These are phyloP conservation scores for Antidorcas marsupialis DNA, from an alignment of 2,113 vertebrate species.

Conservation along the genomic window DNA sequence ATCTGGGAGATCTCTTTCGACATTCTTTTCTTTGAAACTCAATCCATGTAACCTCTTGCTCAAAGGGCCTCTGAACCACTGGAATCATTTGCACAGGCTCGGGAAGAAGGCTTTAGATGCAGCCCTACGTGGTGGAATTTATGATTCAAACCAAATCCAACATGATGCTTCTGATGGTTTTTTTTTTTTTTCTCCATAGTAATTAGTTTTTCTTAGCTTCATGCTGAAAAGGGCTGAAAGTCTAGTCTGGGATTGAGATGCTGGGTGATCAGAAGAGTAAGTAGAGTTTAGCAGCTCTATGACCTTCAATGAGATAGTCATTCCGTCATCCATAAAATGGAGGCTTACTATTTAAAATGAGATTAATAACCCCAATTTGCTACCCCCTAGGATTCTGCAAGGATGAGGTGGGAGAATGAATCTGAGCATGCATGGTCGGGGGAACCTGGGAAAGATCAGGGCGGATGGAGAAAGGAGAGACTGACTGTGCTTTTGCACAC, in stretches of 20 bases:
- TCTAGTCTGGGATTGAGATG: neutral
- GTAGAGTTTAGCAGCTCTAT: neutral
- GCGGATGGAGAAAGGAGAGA: neutral
- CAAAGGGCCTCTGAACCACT: constrained; percentile 61
- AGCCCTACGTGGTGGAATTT: constrained; percentile 30
- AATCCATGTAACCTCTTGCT: constrained; percentile 65
- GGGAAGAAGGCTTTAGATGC: constrained; percentile 23
- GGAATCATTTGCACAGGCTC: constrained; percentile 31
- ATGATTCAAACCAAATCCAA: constrained; percentile 44
- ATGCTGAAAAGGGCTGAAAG: neutral
- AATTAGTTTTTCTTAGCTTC: constrained; percentile 7
- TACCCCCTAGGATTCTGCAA: neutral
- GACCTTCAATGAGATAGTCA: neutral
- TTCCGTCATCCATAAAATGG: neutral
- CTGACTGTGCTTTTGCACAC: neutral
- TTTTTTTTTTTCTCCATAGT: neutral
- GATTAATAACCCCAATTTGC: neutral
- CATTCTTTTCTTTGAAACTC: constrained; percentile 81
- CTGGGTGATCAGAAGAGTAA: neutral
- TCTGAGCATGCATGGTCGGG: fast-evolving
- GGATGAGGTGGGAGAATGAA: neutral
- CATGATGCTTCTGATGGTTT: constrained; percentile 27
- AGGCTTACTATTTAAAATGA: neutral
- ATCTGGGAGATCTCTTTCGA: constrained; percentile 73
- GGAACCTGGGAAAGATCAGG: neutral